Evolutionary conservation across 2,888 invertebrate species (phyloP).

Genomic region (Tenthredo scrophulariae): DNA sequence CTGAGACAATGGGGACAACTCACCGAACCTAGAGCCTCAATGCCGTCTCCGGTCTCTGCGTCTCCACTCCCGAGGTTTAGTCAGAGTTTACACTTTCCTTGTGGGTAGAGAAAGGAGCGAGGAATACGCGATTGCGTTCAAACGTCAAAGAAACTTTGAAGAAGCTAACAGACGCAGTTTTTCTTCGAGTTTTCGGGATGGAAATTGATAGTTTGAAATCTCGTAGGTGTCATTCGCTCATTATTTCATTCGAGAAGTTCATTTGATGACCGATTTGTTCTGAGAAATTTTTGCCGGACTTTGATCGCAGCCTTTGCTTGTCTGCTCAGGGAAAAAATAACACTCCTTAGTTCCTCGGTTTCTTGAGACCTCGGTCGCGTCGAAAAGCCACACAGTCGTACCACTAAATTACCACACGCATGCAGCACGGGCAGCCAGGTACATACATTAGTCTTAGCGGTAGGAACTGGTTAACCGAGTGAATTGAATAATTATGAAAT

Average conservation of each 20-base stretch:
- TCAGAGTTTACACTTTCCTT: conserved; percentile 37
- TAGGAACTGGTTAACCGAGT: conserved; percentile 53
- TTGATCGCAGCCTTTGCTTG: conserved; percentile 12
- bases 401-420: conserved; percentile 60
- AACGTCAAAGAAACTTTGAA: neutral
- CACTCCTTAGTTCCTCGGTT: neutral
- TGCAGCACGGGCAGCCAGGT: conserved; percentile 55
- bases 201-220: neutral
- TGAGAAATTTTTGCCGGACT: neutral
- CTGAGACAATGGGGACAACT: conserved; percentile 55
- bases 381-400: conserved; percentile 56
- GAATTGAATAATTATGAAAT: conserved; percentile 61
- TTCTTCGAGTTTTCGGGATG: neutral
- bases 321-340: neutral
- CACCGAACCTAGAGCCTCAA: conserved; percentile 32
- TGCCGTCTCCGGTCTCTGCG: conserved; percentile 42
- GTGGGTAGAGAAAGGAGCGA: conserved; percentile 30
- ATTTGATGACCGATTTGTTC: neutral
- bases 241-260: neutral
- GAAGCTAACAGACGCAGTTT: neutral
- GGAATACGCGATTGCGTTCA: neutral
- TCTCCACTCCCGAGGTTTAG: conserved; percentile 48
- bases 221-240: neutral
- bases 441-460: conserved; percentile 58
- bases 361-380: conserved; percentile 11